Conservation (phyloP, 2,113 vertebrate species). For the Struthio camelus region DNA sequence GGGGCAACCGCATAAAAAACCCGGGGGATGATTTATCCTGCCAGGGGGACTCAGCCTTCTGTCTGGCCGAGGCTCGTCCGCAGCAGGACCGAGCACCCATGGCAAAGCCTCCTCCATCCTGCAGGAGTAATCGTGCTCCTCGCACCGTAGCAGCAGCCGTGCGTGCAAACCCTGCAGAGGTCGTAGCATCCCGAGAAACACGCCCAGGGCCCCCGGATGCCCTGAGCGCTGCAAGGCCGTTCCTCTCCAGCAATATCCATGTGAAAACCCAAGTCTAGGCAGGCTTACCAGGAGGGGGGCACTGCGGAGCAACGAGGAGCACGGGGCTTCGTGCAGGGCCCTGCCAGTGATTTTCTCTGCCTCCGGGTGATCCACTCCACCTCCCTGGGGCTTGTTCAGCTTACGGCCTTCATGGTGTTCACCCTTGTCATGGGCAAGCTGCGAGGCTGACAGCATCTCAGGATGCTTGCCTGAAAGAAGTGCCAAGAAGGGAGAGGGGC, state of each 20-base stretch:
- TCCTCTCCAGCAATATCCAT: not conserved
- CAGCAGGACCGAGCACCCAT: not conserved
- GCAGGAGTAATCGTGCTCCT: too few relatives aligned
- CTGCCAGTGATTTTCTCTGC: not conserved
- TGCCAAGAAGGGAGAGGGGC: too few relatives aligned
- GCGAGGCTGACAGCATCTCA: not conserved
- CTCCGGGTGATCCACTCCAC: rapidly evolving
- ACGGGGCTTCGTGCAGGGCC: not conserved
- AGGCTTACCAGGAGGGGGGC: too few relatives aligned
- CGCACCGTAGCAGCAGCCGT: too few relatives aligned
- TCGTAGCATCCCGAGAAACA: not conserved
- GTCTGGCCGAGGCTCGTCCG: rapidly evolving
- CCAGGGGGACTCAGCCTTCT: rapidly evolving
- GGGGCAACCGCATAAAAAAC: rapidly evolving
- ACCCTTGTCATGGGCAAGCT: not conserved
- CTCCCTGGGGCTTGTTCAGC: rapidly evolving
- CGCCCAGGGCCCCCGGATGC: rapidly evolving
- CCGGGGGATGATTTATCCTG: rapidly evolving
- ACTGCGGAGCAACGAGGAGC: rapidly evolving
- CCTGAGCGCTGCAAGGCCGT: rapidly evolving
- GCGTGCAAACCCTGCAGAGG: rapidly evolving
- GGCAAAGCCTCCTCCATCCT: too few relatives aligned
- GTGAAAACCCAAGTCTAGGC: not conserved
- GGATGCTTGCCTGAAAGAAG: not conserved
- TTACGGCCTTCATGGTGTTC: rapidly evolving